Conservation (phyloP, 2,113 vertebrate genomes). For the Rhabdornis inornatus region DNA sequence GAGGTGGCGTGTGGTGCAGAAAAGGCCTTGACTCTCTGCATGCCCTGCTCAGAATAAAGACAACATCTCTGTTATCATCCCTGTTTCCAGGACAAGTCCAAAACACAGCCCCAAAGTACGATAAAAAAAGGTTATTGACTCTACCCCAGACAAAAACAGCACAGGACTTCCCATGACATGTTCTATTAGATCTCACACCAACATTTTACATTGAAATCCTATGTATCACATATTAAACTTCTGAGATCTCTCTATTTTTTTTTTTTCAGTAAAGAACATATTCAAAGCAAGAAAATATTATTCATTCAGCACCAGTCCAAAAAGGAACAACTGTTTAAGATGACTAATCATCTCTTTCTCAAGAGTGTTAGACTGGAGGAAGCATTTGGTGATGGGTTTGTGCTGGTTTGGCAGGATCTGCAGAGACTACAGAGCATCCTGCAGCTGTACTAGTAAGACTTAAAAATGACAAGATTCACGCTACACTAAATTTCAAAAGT, state of each 20-base stretch:
- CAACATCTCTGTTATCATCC: neutral
- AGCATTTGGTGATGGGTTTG: neutral
- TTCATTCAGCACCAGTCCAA: neutral
- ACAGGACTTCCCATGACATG: neutral
- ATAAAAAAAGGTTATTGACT: neutral
- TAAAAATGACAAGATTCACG: neutral
- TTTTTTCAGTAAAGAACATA: neutral
- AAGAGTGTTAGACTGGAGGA: neutral
- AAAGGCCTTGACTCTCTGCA: neutral
- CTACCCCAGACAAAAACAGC: neutral
- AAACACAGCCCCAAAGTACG: neutral
- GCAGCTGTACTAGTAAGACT: neutral
- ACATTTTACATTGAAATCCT: neutral
- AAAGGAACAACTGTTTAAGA: neutral
- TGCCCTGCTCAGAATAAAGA: fast-evolving
- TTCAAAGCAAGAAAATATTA: neutral
- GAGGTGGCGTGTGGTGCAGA: neutral
- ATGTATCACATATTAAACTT: neutral
- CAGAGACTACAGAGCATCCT: neutral
- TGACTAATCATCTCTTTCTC: neutral
- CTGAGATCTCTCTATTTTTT: neutral
- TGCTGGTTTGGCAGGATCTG: neutral
- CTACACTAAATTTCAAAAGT: conserved; percentile 1
- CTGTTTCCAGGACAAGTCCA: neutral
- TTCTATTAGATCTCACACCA: neutral